Evolutionary conservation across 2,888 invertebrate genomes (phyloP).

Genomic region (Andricus quercusramuli): DNA sequence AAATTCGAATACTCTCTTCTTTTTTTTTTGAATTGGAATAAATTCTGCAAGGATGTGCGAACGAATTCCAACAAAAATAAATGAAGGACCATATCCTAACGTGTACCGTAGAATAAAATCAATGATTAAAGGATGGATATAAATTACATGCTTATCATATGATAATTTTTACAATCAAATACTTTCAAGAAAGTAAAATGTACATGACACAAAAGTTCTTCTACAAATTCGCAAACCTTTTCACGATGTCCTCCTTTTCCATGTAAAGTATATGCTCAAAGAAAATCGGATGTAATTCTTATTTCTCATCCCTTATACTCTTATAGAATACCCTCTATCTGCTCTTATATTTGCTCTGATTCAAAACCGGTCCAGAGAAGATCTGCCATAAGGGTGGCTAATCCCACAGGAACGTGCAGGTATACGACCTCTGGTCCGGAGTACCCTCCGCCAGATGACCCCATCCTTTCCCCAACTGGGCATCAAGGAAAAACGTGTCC

Average conservation of each 20-base stretch:
- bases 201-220: background rate
- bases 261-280: background rate
- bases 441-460: slow-evolving; percentile 56
- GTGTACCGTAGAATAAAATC: too few species aligned
- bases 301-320: slow-evolving; percentile 19
- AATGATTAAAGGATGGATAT: too few species aligned
- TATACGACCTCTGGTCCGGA: slow-evolving; percentile 67
- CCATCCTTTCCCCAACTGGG: slow-evolving; percentile 53
- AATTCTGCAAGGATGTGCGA: too few species aligned
- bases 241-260: background rate
- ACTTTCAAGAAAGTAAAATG: too few species aligned
- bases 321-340: background rate
- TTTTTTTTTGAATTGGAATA: too few species aligned
- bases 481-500: slow-evolving; percentile 53
- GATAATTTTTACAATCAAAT: too few species aligned
- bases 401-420: slow-evolving; percentile 68
- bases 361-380: slow-evolving; percentile 30
- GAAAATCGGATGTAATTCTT: slow-evolving; percentile 34
- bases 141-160: too few species aligned
- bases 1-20: too few species aligned
- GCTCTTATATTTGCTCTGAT: slow-evolving; percentile 10
- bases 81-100: too few species aligned
- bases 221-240: too few species aligned
- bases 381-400: slow-evolving; percentile 11
- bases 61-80: too few species aligned